Conservation (phyloP, 2,797 vertebrate species). For the Mus caroli region DNA sequence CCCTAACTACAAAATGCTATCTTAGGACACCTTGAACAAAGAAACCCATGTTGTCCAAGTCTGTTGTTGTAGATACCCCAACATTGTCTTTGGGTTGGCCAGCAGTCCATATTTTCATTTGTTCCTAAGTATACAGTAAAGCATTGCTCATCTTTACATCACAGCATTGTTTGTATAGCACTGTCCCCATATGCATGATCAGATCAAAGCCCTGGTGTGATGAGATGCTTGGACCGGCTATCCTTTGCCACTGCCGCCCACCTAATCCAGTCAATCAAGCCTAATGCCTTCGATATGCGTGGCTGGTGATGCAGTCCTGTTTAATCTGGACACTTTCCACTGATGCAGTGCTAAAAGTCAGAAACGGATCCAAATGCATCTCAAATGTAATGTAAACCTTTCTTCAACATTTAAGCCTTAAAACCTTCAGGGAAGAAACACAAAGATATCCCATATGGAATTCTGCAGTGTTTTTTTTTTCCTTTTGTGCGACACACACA, state of each 20-base stretch:
- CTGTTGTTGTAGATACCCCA: not conserved
- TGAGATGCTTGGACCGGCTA: not conserved
- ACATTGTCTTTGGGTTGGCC: constrained; percentile 20
- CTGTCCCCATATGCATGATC: not conserved
- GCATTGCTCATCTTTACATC: not conserved
- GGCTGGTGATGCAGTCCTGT: not conserved
- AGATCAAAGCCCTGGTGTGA: constrained; percentile 26
- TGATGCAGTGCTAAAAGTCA: constrained; percentile 7
- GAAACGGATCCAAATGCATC: constrained; percentile 58
- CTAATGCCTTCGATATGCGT: not conserved
- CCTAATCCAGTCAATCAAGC: not conserved
- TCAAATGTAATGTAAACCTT: constrained; percentile 59
- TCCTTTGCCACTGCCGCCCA: not conserved
- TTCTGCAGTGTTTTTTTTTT: not conserved
- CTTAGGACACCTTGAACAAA: not conserved
- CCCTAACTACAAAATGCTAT: not conserved
- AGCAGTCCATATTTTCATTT: not conserved
- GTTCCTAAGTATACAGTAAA: not conserved
- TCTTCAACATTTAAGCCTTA: constrained; percentile 51
- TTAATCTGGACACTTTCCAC: constrained; percentile 55
- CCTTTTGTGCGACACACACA: not conserved
- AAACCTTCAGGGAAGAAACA: constrained; percentile 59
- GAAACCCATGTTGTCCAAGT: not conserved
- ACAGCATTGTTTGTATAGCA: not conserved
- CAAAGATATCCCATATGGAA: constrained; percentile 56